Evolutionary conservation across 2,113 vertebrate species (phyloP), one percentile per base, ranked within the genome.

Genomic region (Oncorhynchus nerka): DNA sequence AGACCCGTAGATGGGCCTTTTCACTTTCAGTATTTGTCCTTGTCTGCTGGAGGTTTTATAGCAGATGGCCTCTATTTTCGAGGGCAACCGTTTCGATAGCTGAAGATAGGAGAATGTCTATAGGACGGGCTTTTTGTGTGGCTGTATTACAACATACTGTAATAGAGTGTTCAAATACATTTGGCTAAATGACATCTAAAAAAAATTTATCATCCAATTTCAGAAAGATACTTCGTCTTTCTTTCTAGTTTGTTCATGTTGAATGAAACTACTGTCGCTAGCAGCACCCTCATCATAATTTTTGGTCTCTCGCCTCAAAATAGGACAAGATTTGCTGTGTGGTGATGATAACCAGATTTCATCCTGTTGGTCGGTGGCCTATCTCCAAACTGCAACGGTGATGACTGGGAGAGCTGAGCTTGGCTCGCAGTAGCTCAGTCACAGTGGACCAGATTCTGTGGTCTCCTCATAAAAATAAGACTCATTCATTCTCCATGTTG

Each of bases 11-110:
- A 90, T 84, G 79, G 79, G 81, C 86, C 82, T 79, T 79, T 86
- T 91, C 84, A 84, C 86, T 86, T 89, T 83, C 81, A 87, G 89
- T 90, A 85, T 90, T 90, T 86, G 88, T 91, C 89, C 87, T 90
- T 91, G 91, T 91, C 89, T 87, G 79, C 84, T 79, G 84, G 84
- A 88, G 89, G 85, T 89, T 90, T 88, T 66, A 85, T 45, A 11
- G 9, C 39, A 45, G 39, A 45, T 45, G 39, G 39, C 39, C 88
- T 83, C 81, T 88, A 84, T 89, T 88, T 91, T 88, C 39, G 90
- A 87, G 87, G 87, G 85, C 87, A 89, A 90, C 87, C 89, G 85
- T 90, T 88, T 90, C 83, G 82, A 89, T 92, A 86, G 69, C 78
- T 86, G 83, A 83, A 75, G 81, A 80, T 76, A 70, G 81, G 86